phyloP scores from a whole-genome alignment of 2,113 vertebrate species.

The Cyanocitta stelleri region DNA sequence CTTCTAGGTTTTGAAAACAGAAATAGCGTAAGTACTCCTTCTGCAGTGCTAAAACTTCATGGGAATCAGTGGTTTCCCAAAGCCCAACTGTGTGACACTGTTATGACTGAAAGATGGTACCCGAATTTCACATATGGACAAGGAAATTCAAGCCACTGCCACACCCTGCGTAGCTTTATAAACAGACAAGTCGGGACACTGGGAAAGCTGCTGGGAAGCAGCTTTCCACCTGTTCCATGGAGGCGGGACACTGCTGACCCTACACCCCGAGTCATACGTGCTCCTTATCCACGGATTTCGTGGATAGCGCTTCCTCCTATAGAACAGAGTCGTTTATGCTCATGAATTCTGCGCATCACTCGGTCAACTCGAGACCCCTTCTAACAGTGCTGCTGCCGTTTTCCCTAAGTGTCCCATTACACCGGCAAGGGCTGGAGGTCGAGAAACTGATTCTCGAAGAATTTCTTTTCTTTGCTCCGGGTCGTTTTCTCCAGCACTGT shows the following conservation, averaged over 20 bases:
- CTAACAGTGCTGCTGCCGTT: neutral
- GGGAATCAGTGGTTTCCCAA: neutral
- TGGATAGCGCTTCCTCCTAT: neutral
- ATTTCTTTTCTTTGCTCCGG: neutral
- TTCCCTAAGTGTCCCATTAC: neutral
- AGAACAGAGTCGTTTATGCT: neutral
- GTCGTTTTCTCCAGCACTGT: neutral
- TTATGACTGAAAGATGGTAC: neutral
- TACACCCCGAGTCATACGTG: rapidly evolving
- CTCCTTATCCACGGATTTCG: neutral
- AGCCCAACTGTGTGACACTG: rapidly evolving
- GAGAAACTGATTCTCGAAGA: neutral
- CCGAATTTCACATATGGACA: neutral
- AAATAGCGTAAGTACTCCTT: neutral
- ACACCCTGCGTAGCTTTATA: rapidly evolving
- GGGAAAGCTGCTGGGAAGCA: neutral
- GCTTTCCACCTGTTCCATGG: neutral
- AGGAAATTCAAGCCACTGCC: too few relatives aligned
- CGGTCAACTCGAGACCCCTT: neutral
- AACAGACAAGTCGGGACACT: rapidly evolving
- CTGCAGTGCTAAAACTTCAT: neutral
- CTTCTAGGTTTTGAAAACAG: neutral
- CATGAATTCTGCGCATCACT: neutral
- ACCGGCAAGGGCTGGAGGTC: neutral
- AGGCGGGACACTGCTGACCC: neutral